These are phyloP conservation scores for Macaca mulatta DNA, from an alignment of 2,113 vertebrate species.

Conservation along the genomic window DNA sequence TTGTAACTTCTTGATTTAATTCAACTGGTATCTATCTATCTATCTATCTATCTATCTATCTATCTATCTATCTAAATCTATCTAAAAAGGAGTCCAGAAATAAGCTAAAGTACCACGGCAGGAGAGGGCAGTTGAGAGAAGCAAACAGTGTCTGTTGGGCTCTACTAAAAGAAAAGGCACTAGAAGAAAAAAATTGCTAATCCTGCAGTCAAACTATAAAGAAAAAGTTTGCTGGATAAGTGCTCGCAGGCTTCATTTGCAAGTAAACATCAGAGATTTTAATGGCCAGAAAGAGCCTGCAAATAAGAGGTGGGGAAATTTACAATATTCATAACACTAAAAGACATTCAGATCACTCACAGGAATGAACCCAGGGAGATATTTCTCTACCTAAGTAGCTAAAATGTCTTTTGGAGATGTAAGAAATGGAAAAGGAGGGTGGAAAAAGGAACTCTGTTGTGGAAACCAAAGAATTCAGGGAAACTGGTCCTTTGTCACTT, in stretches of 20 bases:
- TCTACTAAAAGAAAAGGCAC: conserved; percentile 6
- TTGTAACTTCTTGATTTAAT: conserved; percentile 32
- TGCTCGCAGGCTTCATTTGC: background rate
- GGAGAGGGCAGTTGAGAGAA: background rate
- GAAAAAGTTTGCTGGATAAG: background rate
- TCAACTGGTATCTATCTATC: background rate
- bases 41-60: no score
- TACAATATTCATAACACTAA: background rate
- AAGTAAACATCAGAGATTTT: background rate
- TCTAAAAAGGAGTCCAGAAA: conserved; percentile 21
- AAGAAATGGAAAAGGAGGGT: background rate
- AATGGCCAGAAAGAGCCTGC: background rate
- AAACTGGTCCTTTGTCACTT: conserved; percentile 32
- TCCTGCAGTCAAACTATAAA: background rate
- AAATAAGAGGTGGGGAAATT: background rate
- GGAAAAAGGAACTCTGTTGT: conserved; percentile 32
- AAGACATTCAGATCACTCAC: background rate
- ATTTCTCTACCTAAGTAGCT: background rate
- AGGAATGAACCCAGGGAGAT: background rate
- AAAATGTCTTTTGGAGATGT: background rate
- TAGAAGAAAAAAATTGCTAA: background rate
- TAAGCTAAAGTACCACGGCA: background rate
- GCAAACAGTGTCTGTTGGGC: background rate
- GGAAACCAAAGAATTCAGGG: conserved; percentile 64
- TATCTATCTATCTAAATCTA: background rate